phyloP scores from a whole-genome alignment of 53 echinoderm and acorn worm species.

The Stichopus horrens region DNA sequence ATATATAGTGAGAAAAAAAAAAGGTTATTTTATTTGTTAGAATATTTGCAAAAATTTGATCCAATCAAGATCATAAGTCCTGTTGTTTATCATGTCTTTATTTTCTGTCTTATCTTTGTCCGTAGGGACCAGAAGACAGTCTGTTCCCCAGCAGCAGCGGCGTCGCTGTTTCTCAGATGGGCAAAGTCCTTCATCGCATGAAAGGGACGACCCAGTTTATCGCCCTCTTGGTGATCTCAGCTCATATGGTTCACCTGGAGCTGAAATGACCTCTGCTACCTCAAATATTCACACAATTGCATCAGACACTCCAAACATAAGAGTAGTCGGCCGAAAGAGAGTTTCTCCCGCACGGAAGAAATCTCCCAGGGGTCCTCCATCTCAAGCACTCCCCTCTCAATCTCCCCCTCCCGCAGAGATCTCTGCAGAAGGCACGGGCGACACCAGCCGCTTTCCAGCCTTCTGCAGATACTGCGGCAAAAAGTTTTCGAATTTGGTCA shows the following conservation, averaged over 20 bases:
- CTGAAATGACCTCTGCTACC: not conserved
- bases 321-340: not conserved
- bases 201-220: not conserved
- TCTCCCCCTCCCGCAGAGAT: not conserved
- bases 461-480: conserved; percentile 33
- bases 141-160: not conserved
- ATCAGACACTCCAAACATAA: not conserved
- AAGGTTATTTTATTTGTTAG: too few relatives aligned
- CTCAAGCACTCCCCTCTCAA: not conserved
- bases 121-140: not conserved
- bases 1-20: too few relatives aligned
- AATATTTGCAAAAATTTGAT: too few relatives aligned
- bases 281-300: not conserved
- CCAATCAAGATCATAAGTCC: too few relatives aligned
- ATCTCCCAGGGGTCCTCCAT: not conserved
- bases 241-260: not conserved
- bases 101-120: conserved; percentile 3
- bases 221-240: not conserved
- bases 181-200: conserved; percentile 1
- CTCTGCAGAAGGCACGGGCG: not conserved
- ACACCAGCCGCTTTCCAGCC: conserved; percentile 15
- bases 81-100: not conserved
- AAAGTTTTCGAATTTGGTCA: conserved; percentile 30
- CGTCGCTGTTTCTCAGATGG: not conserved
- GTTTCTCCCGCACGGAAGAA: not conserved